Percentiles rank a stretch among this genome's conserved stretches.
Evolutionary conservation across 2,113 vertebrate species (phyloP).

Genomic region (Micronisus gabar): DNA sequence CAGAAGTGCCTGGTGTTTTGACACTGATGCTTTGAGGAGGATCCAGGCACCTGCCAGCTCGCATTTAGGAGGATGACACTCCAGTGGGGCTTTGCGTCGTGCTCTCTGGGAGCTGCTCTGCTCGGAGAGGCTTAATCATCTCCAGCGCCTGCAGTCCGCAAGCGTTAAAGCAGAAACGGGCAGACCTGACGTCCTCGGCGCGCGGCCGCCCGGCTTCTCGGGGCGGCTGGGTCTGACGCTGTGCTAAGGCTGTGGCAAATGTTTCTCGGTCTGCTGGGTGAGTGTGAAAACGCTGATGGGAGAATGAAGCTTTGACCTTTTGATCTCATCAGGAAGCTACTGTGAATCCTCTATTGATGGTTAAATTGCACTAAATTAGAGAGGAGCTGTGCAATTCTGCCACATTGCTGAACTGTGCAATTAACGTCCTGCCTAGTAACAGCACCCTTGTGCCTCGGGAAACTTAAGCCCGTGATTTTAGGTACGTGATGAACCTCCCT

Average conservation of each 20-base stretch:
- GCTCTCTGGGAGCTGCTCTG: not conserved
- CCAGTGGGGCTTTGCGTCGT: not conserved
- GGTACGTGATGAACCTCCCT: not conserved
- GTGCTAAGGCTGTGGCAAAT: not conserved
- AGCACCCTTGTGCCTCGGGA: not conserved
- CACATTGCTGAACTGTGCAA: conserved; percentile 7
- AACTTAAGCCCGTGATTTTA: not conserved
- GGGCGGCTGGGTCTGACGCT: not conserved
- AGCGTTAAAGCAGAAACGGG: not conserved
- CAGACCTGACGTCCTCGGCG: not conserved
- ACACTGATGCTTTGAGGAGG: not conserved
- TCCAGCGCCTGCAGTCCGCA: rapidly evolving
- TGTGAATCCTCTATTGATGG: not conserved
- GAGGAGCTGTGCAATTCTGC: conserved; percentile 30
- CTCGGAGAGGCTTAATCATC: not conserved
- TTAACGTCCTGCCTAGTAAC: not conserved
- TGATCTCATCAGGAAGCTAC: conserved; percentile 8
- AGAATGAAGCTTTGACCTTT: not conserved
- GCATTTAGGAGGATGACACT: not conserved
- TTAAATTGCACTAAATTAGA: conserved; percentile 55
- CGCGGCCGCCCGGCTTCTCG: not conserved
- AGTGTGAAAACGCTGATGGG: not conserved
- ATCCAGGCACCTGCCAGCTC: not conserved
- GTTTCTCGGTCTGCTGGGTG: not conserved
- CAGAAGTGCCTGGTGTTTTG: not conserved